A percentile compares a stretch with the other conserved stretches of the same genome.
phyloP scores from a whole-genome alignment of 2,797 vertebrate genomes.

The Psittacula echo region DNA sequence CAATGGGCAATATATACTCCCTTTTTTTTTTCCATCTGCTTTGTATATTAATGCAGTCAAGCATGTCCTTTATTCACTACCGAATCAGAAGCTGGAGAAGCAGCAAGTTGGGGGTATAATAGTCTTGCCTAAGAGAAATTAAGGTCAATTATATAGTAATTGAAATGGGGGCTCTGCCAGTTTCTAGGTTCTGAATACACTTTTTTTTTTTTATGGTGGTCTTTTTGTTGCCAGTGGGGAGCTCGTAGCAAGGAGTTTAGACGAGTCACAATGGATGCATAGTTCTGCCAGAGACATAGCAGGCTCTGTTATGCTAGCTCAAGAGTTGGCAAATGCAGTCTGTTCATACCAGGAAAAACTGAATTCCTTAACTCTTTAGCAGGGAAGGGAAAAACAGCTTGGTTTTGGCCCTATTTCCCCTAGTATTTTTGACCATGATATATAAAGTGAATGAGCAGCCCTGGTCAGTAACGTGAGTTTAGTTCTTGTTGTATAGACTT shows the following conservation, averaged over 20 bases:
- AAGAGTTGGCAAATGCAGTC: slow-evolving; percentile 17
- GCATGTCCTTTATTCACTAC: neutral
- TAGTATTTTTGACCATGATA: neutral
- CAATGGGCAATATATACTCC: neutral
- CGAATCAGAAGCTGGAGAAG: slow-evolving; percentile 32
- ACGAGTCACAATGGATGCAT: slow-evolving; percentile 36
- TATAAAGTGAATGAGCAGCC: neutral
- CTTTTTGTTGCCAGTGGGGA: slow-evolving; percentile 9
- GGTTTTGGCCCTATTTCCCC: neutral
- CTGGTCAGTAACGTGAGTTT: neutral
- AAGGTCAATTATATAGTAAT: slow-evolving; percentile 60
- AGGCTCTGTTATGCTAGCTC: slow-evolving; percentile 40
- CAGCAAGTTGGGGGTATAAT: neutral
- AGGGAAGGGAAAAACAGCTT: neutral
- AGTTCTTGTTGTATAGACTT: neutral
- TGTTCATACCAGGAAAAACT: slow-evolving; percentile 3
- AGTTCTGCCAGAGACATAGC: slow-evolving; percentile 57
- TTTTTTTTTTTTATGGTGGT: slow-evolving; percentile 33
- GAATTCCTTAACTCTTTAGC: slow-evolving; percentile 1
- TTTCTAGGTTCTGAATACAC: slow-evolving; percentile 28
- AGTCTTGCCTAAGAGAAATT: slow-evolving; percentile 23
- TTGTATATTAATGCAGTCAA: neutral
- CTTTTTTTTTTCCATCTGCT: neutral
- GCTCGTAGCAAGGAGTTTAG: slow-evolving; percentile 29
- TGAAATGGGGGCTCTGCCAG: slow-evolving; percentile 48